phyloP scores from a whole-genome alignment of 2,113 vertebrate genomes.

The Verasper variegatus region DNA sequence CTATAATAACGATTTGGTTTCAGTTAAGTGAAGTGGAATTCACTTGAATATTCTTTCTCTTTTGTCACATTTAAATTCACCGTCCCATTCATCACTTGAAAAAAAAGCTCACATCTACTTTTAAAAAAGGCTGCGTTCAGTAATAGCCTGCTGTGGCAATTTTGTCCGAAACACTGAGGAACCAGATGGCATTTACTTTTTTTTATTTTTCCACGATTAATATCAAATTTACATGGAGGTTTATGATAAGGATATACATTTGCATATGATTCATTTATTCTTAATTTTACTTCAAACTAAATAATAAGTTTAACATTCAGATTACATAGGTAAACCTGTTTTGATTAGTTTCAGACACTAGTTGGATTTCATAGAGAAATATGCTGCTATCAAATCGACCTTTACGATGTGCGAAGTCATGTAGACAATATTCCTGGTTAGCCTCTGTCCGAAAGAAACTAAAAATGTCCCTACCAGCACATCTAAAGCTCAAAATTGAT shows the following conservation, averaged over 20 bases:
- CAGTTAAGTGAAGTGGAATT: neutral
- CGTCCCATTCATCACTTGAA: neutral
- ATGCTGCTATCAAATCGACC: no score
- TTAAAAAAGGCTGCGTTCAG: neutral
- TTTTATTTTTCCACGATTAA: neutral
- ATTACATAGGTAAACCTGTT: neutral
- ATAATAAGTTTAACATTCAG: neutral
- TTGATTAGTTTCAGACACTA: conserved; percentile 2
- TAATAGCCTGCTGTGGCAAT: neutral
- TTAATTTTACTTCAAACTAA: neutral
- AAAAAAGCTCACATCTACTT: neutral
- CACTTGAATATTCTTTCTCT: neutral
- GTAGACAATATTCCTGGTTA: no score
- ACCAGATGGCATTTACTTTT: neutral
- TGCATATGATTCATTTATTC: conserved; percentile 4
- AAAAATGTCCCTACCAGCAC: no score
- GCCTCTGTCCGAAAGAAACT: no score
- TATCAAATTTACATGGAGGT: neutral
- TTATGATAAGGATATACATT: neutral
- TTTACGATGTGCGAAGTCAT: no score
- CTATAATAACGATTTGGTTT: neutral
- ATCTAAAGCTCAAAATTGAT: no score
- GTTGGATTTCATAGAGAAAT: conserved; percentile 6
- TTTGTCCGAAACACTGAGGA: neutral
- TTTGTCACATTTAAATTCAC: neutral